A percentile compares a stretch with the other conserved stretches of the same genome.
Conservation (phyloP, 2,113 vertebrate genomes). For the Plestiodon gilberti region DNA sequence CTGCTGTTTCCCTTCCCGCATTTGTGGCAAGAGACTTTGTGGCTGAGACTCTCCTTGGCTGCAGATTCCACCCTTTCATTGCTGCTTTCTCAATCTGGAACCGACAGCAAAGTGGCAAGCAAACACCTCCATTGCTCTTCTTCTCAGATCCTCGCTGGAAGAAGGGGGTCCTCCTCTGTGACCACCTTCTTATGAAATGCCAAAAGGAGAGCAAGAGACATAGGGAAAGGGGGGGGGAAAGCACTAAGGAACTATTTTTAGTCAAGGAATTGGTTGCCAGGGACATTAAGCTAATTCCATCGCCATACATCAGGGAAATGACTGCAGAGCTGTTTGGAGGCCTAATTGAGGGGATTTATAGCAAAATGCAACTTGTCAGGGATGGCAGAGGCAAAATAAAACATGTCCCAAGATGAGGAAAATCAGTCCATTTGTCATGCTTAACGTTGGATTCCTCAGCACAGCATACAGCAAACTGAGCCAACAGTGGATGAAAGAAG, state of each 20-base stretch:
- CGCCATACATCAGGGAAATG: slow-evolving; percentile 46
- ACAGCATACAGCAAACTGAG: accelerated
- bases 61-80: not conserved
- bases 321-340: slow-evolving; percentile 49
- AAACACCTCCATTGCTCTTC: not conserved
- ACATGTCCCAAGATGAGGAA: slow-evolving; percentile 36
- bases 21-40: not conserved
- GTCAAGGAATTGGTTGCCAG: slow-evolving; percentile 61
- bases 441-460: slow-evolving; percentile 16
- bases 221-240: not conserved
- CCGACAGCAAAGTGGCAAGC: not conserved
- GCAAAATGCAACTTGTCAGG: slow-evolving; percentile 71
- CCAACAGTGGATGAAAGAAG: not conserved
- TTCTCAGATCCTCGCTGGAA: not conserved
- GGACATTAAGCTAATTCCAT: slow-evolving; percentile 65
- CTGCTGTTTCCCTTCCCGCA: not conserved
- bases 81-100: not conserved
- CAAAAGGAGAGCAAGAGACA: accelerated
- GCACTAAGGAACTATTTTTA: slow-evolving; percentile 65
- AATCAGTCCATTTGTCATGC: slow-evolving; percentile 60
- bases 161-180: accelerated
- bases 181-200: not conserved
- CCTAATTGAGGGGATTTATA: slow-evolving; percentile 73
- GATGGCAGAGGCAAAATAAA: slow-evolving; percentile 52
- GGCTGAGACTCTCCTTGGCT: not conserved